phyloP scores from a whole-genome alignment of 2,888 invertebrate species.

The Opisthograptis luteolata region DNA sequence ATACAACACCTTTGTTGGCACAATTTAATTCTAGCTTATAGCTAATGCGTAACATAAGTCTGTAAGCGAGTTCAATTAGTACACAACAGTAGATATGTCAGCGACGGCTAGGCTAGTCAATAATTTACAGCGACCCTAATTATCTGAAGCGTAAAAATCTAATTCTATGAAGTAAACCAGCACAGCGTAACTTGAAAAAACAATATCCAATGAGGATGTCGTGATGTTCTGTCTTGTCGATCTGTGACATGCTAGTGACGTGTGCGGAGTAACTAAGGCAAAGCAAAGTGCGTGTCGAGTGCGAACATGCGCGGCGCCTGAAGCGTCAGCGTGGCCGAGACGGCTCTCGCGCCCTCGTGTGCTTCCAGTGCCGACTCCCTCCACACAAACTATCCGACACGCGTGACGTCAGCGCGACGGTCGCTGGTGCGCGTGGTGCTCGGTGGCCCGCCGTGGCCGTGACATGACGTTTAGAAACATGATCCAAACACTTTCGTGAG shows the following conservation, averaged over 20 bases:
- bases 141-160: slow-evolving; percentile 62
- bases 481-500: slow-evolving; percentile 67
- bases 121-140: slow-evolving; percentile 61
- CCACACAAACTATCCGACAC: slow-evolving; percentile 41
- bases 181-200: slow-evolving; percentile 66
- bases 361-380: slow-evolving; percentile 74
- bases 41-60: slow-evolving; percentile 37
- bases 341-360: slow-evolving; percentile 72
- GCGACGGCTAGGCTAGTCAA: slow-evolving; percentile 56
- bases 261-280: slow-evolving; percentile 53
- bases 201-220: slow-evolving; percentile 72
- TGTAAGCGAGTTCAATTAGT: slow-evolving; percentile 45
- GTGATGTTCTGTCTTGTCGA: slow-evolving; percentile 32
- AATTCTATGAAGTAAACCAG: slow-evolving; percentile 66
- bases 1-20: slow-evolving; percentile 37
- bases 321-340: slow-evolving; percentile 54
- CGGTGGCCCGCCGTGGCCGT: slow-evolving; percentile 47
- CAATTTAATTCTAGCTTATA: slow-evolving; percentile 47
- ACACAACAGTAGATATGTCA: slow-evolving; percentile 52
- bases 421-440: too few relatives aligned
- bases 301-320: slow-evolving; percentile 43
- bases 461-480: slow-evolving; percentile 45
- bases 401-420: slow-evolving; percentile 33
- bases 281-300: slow-evolving; percentile 59
- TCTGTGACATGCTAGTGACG: slow-evolving; percentile 52